Base-by-base conservation (phyloP, 2,797 vertebrate species). In the Sphenodon punctatus region DNA sequence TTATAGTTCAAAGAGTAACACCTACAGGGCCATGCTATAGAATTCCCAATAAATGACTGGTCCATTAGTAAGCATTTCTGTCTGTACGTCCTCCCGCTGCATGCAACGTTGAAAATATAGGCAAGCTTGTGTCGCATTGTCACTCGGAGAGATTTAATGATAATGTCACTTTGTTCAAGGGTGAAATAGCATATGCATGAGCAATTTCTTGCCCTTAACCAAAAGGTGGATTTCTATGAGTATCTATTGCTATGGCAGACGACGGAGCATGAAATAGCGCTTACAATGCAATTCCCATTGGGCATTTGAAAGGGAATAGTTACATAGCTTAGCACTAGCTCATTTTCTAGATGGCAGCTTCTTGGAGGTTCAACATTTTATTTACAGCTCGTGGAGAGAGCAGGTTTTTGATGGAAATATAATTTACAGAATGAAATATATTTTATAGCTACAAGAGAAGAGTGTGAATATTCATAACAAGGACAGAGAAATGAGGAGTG, bases 371-470 rank as follows among this genome's bases (percentile, higher is more conserved):
- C 42, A 12, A 8, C 23, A 16, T 72, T 64, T 81, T 78, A 80
- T 67, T 78, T 73, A 74, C 70, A 69, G 16, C 6, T 68, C 12
- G 39, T 34, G 45, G 56, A 49, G 5, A 67, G 3, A 7, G 81
- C 58, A 22, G 20, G 51, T 67, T 75, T 76, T 85, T 86, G 10
- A 42, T 23, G 68, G 42, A 86, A 88, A 77, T 68, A 36, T n/a
- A 51, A 59, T 70, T 82, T 78, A 76, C 7, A 45, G 25, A 85
- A 56, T 42, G 4, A 67, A 69, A 77, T 46, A 68, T 3, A 30
- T 32, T 67, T 83, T 63, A 9, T 36, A 64, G 5, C 59, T 17
- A 34, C 66, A 55, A 67, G 38, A 45, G 3, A 51, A 25, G 74
- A 56, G 0, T 20, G 1, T 41, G 4, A 2, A 66, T 45, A 65